Evolutionary conservation across 2,113 vertebrate genomes (phyloP), one percentile per base, ranked within the genome.

Genomic region (Morone chrysops): DNA sequence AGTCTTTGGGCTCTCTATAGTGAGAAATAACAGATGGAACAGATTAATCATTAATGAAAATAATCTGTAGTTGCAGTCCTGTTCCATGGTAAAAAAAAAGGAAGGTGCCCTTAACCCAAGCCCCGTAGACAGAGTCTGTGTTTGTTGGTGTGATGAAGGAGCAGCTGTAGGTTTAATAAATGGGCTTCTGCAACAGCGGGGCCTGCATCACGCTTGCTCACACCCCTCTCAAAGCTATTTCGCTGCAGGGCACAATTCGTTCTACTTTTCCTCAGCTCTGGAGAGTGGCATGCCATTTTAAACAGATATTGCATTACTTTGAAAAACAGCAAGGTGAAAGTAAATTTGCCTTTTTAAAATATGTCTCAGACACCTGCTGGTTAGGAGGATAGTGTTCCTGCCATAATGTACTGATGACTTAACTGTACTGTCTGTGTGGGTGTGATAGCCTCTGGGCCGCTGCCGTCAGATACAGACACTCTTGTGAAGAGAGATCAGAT

Each of bases 231-330:
- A 87, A 82, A 91, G 89, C 87, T 84, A 84, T 92, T 88, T 84
- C 82, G 92, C 93, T 91, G 88, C 92, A 92, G 90, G 93, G 87
- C 80, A 86, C 71, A 85, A 92, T 92, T 91, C 73, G 93, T 87
- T 94, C 94, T 86, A 94, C 87, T 94, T 94, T 90, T 54, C 75
- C 85, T 77, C 81, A 66, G 85, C 94, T 92, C 83, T 83, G 81
- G 89, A 92, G 89, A 94, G 90, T 63, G 47, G 72, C 81, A 88
- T 78, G 82, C 81, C 74, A 92, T 89, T 91, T 94, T 84, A 88
- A 88, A 92, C 79, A 88, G 78, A 91, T 71, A 87, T 84, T 65
- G 61, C 75, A 87, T 84, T 86, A 72, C 69, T 82, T 20, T 81
- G 59, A 85, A 88, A 90, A 89, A 89, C 78, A 82, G 73, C 70